Evolutionary conservation across 2,888 invertebrate species (phyloP).

Genomic region (Parelbella ahira): DNA sequence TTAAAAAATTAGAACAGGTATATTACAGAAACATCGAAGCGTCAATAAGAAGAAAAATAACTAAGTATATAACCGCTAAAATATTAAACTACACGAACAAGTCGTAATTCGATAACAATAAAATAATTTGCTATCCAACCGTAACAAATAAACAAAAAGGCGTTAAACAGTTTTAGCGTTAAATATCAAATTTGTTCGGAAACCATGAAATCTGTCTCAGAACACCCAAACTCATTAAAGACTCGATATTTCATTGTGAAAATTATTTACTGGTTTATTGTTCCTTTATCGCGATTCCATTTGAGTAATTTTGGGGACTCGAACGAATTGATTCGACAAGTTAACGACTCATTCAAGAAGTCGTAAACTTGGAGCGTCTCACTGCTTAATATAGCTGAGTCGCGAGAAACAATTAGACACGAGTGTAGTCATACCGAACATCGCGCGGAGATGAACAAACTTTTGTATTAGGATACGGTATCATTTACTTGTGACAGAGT

Average conservation of each 20-base stretch:
- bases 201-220: conserved; percentile 3
- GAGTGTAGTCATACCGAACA: conserved; percentile 64
- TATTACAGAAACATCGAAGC: no score
- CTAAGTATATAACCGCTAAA: no score
- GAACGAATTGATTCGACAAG: conserved; percentile 73
- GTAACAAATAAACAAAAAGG: no score
- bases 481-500: conserved; percentile 2
- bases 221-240: conserved; percentile 18
- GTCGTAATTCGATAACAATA: no score
- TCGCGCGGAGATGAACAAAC: conserved; percentile 37
- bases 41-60: no score
- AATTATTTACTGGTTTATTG: conserved; percentile 26
- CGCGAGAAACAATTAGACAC: conserved; percentile 80
- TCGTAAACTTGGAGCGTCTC: conserved; percentile 73
- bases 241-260: conserved; percentile 20
- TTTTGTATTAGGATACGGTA: conserved; percentile 43
- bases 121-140: no score
- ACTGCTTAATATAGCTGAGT: conserved; percentile 76
- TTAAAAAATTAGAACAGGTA: no score
- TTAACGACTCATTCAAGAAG: conserved; percentile 75
- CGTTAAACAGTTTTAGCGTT: conserved; percentile 30
- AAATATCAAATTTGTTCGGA: conserved; percentile 15
- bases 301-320: conserved; percentile 55
- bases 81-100: no score
- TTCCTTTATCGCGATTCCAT: conserved; percentile 42